Evolutionary conservation across 2,888 invertebrate genomes (phyloP).

Genomic region (Eupithecia vulgata): DNA sequence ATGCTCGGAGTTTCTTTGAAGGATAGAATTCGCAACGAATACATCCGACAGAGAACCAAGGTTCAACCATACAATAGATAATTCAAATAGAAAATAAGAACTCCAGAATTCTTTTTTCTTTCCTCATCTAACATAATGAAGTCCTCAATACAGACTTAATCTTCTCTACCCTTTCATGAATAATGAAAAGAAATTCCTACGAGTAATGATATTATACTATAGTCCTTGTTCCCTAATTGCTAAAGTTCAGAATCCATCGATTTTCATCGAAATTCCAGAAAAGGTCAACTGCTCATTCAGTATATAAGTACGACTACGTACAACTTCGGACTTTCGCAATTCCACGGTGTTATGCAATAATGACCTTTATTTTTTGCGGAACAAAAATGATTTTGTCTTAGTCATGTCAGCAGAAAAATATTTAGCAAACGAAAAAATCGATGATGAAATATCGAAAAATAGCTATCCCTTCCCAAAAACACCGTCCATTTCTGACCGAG

Average conservation of each 20-base stretch:
- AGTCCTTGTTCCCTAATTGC: constrained; percentile 6
- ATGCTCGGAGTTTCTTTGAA: no score
- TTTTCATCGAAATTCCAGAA: constrained; percentile 7
- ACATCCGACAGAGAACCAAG: no score
- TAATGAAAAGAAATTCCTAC: constrained; percentile 7
- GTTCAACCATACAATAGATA: no score
- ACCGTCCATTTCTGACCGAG: no score
- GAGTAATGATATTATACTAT: background rate
- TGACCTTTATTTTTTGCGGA: background rate
- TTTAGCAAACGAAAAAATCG: no score
- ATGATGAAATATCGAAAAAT: no score
- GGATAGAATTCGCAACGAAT: no score
- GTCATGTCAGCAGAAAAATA: no score
- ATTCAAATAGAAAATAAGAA: no score
- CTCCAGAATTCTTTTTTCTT: no score
- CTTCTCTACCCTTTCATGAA: constrained; percentile 11
- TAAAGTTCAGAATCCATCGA: constrained; percentile 7
- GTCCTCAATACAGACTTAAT: background rate
- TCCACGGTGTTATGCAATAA: background rate
- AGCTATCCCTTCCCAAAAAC: no score
- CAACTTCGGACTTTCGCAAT: background rate
- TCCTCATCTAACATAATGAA: background rate
- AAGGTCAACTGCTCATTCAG: constrained; percentile 24
- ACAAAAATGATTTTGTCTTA: background rate
- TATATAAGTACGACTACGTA: background rate